Percentiles rank a stretch among this genome's conserved stretches.
Conservation (phyloP, 2,888 invertebrate species). For the Folsomia manolachei region DNA sequence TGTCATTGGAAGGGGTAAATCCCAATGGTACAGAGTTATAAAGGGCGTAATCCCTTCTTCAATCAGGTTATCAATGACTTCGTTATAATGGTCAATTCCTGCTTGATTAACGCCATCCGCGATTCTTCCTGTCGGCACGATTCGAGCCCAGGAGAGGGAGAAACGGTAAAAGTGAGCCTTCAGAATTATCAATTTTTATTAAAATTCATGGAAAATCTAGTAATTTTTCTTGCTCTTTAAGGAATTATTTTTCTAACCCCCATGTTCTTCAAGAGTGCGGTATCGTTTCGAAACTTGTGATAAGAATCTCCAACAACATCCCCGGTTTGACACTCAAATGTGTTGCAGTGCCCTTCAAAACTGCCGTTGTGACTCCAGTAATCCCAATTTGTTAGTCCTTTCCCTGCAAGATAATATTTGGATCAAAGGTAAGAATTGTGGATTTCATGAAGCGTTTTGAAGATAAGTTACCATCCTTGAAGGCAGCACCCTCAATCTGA, state of each 20-base stretch:
- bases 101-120: slow-evolving; percentile 11
- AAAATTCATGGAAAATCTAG: background rate
- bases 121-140: slow-evolving; percentile 3
- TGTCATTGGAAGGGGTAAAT: slow-evolving; percentile 58
- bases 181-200: background rate
- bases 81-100: slow-evolving; percentile 17
- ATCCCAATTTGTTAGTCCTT: slow-evolving; percentile 55
- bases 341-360: slow-evolving; percentile 22
- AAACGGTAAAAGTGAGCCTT: slow-evolving; percentile 14
- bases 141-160: slow-evolving; percentile 15
- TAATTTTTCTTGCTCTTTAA: background rate
- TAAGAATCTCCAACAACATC: slow-evolving; percentile 48
- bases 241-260: slow-evolving; percentile 10
- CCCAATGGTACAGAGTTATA: slow-evolving; percentile 57
- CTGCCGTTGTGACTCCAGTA: slow-evolving; percentile 53
- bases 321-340: slow-evolving; percentile 53
- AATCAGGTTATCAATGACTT: slow-evolving; percentile 10
- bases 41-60: slow-evolving; percentile 5
- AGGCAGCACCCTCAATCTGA: slow-evolving; percentile 28
- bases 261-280: slow-evolving; percentile 2
- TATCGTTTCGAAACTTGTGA: background rate
- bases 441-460: background rate
- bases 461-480: slow-evolving; percentile 18
- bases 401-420: too few relatives aligned
- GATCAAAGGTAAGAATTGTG: background rate